phyloP scores from a whole-genome alignment of 2,113 vertebrate species.

The Eurypyga helias region DNA sequence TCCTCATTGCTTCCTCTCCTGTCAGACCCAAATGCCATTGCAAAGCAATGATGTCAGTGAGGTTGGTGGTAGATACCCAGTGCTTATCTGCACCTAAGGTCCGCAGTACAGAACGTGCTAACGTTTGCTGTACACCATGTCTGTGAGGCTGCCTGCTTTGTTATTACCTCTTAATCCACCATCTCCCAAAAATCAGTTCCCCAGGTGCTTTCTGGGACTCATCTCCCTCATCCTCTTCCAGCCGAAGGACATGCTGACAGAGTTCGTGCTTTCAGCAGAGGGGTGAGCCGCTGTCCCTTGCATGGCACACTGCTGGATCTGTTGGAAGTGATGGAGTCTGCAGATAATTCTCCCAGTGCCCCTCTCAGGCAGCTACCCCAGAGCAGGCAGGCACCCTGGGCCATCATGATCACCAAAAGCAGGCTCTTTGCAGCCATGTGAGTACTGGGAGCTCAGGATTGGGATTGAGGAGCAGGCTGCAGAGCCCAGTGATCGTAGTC shows the following conservation, averaged over 20 bases:
- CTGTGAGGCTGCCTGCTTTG: not conserved
- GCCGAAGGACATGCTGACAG: not conserved
- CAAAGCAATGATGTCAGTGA: not conserved
- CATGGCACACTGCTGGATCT: not conserved
- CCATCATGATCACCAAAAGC: not conserved
- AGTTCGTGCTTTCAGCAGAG: not conserved
- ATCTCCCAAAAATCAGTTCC: not conserved
- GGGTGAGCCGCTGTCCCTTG: not conserved
- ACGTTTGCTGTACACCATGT: fast-evolving
- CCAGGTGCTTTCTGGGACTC: not conserved
- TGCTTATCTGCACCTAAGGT: not conserved
- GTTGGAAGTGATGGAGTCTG: not conserved
- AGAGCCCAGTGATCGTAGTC: not conserved
- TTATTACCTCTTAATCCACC: not conserved
- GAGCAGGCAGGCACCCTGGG: not conserved
- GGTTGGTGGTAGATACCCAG: not conserved
- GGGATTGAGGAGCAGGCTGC: not conserved
- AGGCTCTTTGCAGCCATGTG: not conserved
- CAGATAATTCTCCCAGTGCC: not conserved
- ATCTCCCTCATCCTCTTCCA: not conserved
- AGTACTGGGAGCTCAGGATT: not conserved
- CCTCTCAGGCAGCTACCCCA: not conserved
- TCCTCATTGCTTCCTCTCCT: not conserved
- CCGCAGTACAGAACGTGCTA: fast-evolving
- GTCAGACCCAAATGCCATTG: not conserved